Base-by-base conservation (phyloP, 2,797 vertebrate genomes). In the Chiloscyllium punctatum region DNA sequence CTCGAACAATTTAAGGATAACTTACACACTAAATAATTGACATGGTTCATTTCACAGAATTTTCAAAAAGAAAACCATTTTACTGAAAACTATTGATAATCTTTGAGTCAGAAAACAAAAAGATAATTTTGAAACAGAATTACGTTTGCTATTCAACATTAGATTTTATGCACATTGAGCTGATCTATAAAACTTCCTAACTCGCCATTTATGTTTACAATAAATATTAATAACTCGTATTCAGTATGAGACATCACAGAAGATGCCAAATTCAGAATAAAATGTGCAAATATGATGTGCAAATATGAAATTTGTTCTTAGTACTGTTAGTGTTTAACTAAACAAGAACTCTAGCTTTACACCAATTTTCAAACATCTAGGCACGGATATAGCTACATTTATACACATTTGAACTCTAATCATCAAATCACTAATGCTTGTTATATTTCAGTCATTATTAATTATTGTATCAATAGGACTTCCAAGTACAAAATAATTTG, bases 1-100 rank as follows among this genome's bases (percentile, higher is more conserved):
- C 16, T 74, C 95, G 69, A 95, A 95, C 77, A 77, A 95, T 95
- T 95, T 77, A 94, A 91, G 92, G 27, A 51, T 94, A 95, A 95
- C 69, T 95, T 95, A 11, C 69, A 72, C 69, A 53, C 15, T 74
- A 95, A 95, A 95, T 95, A 74, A 95, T 95, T 95, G 53, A 95
- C 94, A 95, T 11, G 69, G 13, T 16, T 95, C 72, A 94, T 2
- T 94, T 74, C 68, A 94, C 6, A 51, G 92, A 30, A 53, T 51
- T 94, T 94, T 51, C 71, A 27, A 72, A 68, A 92, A 92, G n/a
- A 8, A 92, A 91, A 72, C 48, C 30, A 95, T 30, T 74, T 95
- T 74, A 95, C 27, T 53, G 94, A 33, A 95, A 95, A 77, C 48
- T 77, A 94, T 16, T 95, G 94, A 57, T 74, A 94, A 95, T 74